Evolutionary conservation across 1,140 invertebrate genomes (phyloP), one percentile per base, ranked within the genome.

Genomic region (Pseudomyrmex pallidus): DNA sequence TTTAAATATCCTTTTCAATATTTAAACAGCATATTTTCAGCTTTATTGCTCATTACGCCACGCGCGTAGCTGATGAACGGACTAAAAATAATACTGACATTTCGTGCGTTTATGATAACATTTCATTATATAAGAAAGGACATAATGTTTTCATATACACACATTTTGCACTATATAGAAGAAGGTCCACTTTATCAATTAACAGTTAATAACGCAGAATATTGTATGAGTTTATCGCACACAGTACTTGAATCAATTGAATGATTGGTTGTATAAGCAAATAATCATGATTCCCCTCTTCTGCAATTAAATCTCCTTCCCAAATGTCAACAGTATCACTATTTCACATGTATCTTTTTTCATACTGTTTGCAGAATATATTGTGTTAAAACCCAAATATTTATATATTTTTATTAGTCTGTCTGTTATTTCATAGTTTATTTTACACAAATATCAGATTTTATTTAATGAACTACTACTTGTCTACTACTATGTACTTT

Each of bases 91-190:
- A 56, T 59, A 15, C 52, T 82, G 77, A 88, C 72, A 85, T 48
- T 10, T 20, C 44, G 20, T n/a, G 35, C 35, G n/a, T 80, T 74
- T 46, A 68, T 67, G 35, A 86, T 82, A 84, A 77, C 10, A 59
- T 59, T 72, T 50, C 25, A 90, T 90, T 90, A 90, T 90, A 52
- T 89, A 89, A 90, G 87, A 76, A 84, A 56, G 17, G 50, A 62
- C 63, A 61, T 59, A 50, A 82, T 70, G 48, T 56, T 62, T 54
- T 2, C 2, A 52, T 22, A 68, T 1, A 82, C 17, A 70, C 46
- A 13, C 48, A 35, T n/a, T 77, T 35, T 64, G 59, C 20, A 61
- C 5, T 35, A 35, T 35, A 2, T 22, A 12, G 25, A 17, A 64
- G 62, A 76, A 72, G 61, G n/a, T 64, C 0, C 5, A 63, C 54